Evolutionary conservation across 2,888 invertebrate species (phyloP).

Genomic region (Teleiodes luculella): DNA sequence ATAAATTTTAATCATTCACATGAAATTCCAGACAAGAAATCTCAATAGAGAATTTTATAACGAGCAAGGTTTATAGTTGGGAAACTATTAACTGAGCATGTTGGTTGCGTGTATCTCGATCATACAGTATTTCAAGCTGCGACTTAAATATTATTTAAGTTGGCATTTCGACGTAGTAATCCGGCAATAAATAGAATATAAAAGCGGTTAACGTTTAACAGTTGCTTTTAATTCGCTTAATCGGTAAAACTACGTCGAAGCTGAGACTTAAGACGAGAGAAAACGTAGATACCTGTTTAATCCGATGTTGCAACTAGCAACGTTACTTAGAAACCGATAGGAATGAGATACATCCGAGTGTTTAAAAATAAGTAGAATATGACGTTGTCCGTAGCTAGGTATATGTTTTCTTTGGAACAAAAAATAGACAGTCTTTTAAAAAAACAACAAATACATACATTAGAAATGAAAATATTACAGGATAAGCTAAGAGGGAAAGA

Average conservation of each 20-base stretch:
- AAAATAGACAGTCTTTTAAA: too few species aligned
- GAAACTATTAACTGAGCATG: neutral
- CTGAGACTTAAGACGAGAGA: neutral
- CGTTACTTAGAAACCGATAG: neutral
- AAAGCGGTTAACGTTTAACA: conserved; percentile 25
- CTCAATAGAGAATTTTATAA: neutral
- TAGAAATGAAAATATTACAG: too few species aligned
- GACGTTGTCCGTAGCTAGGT: too few species aligned
- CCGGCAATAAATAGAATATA: conserved; percentile 27
- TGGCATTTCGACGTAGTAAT: conserved; percentile 28
- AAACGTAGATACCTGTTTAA: neutral
- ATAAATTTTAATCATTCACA: neutral
- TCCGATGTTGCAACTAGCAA: neutral
- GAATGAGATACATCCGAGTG: too few species aligned
- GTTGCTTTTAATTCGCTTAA: conserved; percentile 31
- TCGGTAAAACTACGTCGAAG: neutral
- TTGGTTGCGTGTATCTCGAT: conserved; percentile 12
- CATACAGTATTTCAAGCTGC: conserved; percentile 20
- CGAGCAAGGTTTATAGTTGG: neutral
- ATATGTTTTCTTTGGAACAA: too few species aligned
- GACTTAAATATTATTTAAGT: conserved; percentile 24
- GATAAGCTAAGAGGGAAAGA: conserved; percentile 22
- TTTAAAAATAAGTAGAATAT: too few species aligned
- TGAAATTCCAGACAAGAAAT: neutral
- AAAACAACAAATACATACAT: too few species aligned